phyloP scores from a whole-genome alignment of 2,888 invertebrate species.

The Trissoscelio sp. region DNA sequence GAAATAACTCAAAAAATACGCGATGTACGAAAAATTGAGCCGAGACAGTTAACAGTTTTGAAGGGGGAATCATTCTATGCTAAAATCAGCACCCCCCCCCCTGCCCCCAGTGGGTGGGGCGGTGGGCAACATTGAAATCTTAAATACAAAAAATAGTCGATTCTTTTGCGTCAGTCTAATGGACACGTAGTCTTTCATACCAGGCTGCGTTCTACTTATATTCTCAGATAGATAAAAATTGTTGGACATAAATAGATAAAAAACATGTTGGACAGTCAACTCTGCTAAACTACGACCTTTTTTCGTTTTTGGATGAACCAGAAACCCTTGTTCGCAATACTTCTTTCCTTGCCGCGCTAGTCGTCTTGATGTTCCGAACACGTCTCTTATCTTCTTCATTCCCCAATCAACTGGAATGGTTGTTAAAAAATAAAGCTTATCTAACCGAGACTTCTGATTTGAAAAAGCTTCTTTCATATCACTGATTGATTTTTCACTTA shows the following conservation, averaged over 20 bases:
- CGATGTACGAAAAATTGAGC: no score
- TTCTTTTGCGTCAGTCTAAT: no score
- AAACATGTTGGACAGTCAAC: background rate
- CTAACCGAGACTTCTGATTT: background rate
- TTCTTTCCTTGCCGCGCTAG: slow-evolving; percentile 12
- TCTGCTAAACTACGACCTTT: slow-evolving; percentile 19
- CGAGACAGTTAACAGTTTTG: no score
- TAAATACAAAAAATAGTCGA: no score
- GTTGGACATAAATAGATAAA: no score
- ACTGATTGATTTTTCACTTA: background rate
- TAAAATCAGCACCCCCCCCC: no score
- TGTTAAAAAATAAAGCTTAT: slow-evolving; percentile 3
- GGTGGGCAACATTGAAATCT: no score
- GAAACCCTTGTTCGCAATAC: slow-evolving; percentile 24
- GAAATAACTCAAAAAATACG: no score
- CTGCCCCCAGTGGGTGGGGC: no score
- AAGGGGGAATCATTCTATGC: no score
- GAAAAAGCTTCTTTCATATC: background rate
- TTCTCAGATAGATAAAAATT: slow-evolving; percentile 27
- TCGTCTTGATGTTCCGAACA: slow-evolving; percentile 8
- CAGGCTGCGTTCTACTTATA: slow-evolving; percentile 17
- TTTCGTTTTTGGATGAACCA: slow-evolving; percentile 6
- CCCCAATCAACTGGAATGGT: slow-evolving; percentile 15
- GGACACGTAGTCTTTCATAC: slow-evolving; percentile 35
- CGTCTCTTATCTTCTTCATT: slow-evolving; percentile 6